Conservation (phyloP, 2,113 vertebrate species). For the Proterorhinus semilunaris region DNA sequence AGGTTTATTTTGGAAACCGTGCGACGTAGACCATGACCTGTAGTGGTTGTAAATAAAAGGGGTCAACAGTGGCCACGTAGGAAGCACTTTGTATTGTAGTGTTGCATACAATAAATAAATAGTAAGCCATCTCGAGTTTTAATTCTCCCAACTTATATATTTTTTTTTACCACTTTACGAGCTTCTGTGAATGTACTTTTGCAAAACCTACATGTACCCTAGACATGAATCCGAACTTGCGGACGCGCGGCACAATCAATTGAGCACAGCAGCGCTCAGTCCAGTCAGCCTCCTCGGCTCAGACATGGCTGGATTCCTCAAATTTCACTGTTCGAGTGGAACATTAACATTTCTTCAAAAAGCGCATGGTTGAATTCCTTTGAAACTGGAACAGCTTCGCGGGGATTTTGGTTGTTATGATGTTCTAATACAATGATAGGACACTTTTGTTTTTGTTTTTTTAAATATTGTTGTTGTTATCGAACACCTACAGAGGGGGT, state of each 20-base stretch:
- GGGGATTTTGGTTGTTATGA: not conserved
- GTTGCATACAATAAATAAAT: not conserved
- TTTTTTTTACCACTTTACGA: too few species aligned
- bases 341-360: slow-evolving; percentile 22
- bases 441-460: not conserved
- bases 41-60: not conserved
- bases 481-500: not conserved
- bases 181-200: too few species aligned
- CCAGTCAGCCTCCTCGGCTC: not conserved
- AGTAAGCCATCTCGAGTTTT: not conserved
- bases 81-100: not conserved
- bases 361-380: slow-evolving; percentile 11
- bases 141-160: not conserved
- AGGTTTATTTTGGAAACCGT: not conserved
- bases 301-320: slow-evolving; percentile 22
- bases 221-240: slow-evolving; percentile 3
- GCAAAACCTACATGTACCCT: not conserved
- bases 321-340: slow-evolving; percentile 8
- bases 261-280: slow-evolving; percentile 23
- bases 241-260: slow-evolving; percentile 28
- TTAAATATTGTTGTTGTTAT: not conserved
- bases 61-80: not conserved
- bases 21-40: not conserved
- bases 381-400: slow-evolving; percentile 14
- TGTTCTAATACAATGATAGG: not conserved